Base-by-base conservation (phyloP, 2,888 invertebrate species). In the Drosophila nr. fundita region DNA sequence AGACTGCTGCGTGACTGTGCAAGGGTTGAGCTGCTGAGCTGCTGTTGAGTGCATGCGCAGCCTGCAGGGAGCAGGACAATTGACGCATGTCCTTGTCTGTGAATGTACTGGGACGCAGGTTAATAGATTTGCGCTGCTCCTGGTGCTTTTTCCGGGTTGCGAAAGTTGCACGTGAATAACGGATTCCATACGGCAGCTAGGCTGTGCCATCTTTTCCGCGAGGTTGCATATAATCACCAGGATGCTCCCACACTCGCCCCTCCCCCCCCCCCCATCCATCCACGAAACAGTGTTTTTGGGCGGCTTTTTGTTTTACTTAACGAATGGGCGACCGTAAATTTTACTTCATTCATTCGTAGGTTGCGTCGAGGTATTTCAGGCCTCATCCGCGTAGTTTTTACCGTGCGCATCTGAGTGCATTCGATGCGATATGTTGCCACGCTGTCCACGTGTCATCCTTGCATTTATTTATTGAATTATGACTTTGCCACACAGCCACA, bases 381-480 rank as follows among this genome's bases (percentile, higher is more conserved):
- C 15, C 40, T 52, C 57, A 45, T 34, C 68, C 64, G 36, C 53
- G 36, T 62, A 63, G 57, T 70, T 74, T 68, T 58, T 60, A 60
- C 76, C 64, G 71, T 76, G 72, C 80, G 58, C 82, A 82, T 79
- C 76, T 82, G 87, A 87, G 85, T 87, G 87, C 88, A 85, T 83
- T 87, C 83, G 82, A 75, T 78, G 85, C 90, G 91, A 90, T 90
- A 90, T 83, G 87, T 86, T 83, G 79, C 63, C 78, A 13, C 55
- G 78, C 83, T 90, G 91, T 90, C 89, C 84, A 85, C 86, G 80
- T 89, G 90, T 90, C 90, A 90, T 84, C 74, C 89, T 81, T 87
- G 90, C 87, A 90, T 90, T 90, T 90, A 90, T 90, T 90, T 90
- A 89, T 90, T 90, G 90, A 90, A 89, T 89, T 89, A 90, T 90